Conservation (phyloP, 2,113 vertebrate genomes). For the Crotalus viridis region DNA sequence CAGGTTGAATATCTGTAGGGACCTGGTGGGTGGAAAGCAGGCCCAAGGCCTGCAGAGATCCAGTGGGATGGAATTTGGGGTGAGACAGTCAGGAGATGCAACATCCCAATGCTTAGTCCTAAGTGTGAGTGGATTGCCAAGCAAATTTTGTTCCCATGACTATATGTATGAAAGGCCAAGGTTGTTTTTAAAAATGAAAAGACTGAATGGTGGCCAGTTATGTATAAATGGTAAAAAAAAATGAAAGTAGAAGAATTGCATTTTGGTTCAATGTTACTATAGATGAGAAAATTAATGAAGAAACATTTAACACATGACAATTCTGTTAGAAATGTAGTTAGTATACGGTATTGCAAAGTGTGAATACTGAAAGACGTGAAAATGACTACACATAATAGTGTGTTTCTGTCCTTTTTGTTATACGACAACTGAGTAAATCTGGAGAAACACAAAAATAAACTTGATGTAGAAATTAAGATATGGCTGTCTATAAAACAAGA, state of each 20-base stretch:
- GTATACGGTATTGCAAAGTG: background rate
- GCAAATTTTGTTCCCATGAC: too few relatives aligned
- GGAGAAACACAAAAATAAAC: background rate
- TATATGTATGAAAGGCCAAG: background rate
- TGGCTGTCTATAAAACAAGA: background rate
- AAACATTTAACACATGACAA: background rate
- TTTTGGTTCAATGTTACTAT: background rate
- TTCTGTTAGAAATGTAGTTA: background rate
- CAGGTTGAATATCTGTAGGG: background rate
- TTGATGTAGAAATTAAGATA: background rate
- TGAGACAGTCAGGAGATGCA: background rate
- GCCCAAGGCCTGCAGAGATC: background rate
- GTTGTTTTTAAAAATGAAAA: background rate
- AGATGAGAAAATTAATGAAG: background rate
- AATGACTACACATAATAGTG: background rate
- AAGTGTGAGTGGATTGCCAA: background rate
- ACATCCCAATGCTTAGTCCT: background rate
- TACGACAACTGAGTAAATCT: background rate
- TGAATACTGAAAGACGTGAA: background rate
- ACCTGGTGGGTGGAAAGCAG: background rate
- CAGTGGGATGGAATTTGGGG: background rate
- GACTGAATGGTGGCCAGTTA: background rate
- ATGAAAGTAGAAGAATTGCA: background rate
- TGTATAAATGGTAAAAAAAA: background rate
- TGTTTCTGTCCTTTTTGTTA: background rate